Evolutionary conservation across 2,888 invertebrate genomes (phyloP), one percentile per base, ranked within the genome.

Genomic region (Mythimna loreyi): DNA sequence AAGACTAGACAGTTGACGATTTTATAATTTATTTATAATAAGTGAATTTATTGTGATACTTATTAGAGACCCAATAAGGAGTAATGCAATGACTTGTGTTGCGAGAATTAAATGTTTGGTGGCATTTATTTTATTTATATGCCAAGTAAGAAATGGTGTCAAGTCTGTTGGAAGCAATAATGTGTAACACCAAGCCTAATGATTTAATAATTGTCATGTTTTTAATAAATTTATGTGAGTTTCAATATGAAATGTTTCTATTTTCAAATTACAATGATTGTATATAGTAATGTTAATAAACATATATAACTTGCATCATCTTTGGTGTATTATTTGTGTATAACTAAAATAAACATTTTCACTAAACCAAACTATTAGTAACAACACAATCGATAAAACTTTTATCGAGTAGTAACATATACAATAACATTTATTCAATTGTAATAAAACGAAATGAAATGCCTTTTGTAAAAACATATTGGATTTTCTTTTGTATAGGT

Each of bases 211-310:
- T 89, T 91, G 89, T 90, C 90, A 92, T 88, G 86, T 92, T 93
- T 92, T 91, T 92, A 92, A 90, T 90, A 92, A 93, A 89, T 93
- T 92, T 93, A 90, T 89, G 92, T 89, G 90, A 92, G 91, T 94
- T 92, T 93, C 92, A 93, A 92, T 87, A 89, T 92, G 87, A 92
- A 92, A 92, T 92, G 91, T 95, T 94, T 93, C 92, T 94, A 95
- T 94, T 94, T 92, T 94, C 87, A 92, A 95, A 93, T 92, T 92
- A 92, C 92, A 92, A 94, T 94, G 89, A 94, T 92, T 95, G 94
- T 95, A 94, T 94, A 94, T 94, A 94, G 91, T 92, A 91, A 86
- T 95, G 95, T 95, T 95, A 96, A 94, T 95, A 96, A 96, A 96
- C 93, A 92, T 92, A 90, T 92, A 94, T 93, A 93, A 93, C 92